Evolutionary conservation across 2,888 invertebrate genomes (phyloP), one percentile per base, ranked within the genome.

Genomic region (Cosmorhoe ocellata): DNA sequence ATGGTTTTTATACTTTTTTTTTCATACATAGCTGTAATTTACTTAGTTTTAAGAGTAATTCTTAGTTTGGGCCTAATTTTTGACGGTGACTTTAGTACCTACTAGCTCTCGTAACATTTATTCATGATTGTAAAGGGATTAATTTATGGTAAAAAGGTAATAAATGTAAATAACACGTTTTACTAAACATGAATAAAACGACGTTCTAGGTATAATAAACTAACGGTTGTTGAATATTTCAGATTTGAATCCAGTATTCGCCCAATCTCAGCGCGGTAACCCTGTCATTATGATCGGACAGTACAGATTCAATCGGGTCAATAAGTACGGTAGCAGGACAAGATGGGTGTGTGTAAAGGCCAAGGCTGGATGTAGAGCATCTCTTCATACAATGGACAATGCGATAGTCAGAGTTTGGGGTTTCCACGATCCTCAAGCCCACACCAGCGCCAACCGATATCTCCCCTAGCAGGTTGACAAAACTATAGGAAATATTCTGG

Each of bases 291-390:
- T 89, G 88, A 89, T 90, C 52, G 90, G 89, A 10, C 85, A 83
- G 66, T 89, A 89, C 61, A 79, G 90, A 0, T 90, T 89, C 61
- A 90, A 90, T 61, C 79, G 89, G 11, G 89, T 89, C 27, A 89
- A 89, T 56, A 88, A 88, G 53, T 85, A 85, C 53, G 90, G 89
- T 39, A 81, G 81, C 58, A 71, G 86, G 18, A 86, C 77, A 0
- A 70, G 89, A 66, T 90, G 89, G 89, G 88, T 90, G 30, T 90
- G 89, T 66, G 89, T 90, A 10, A 90, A 89, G 58, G 88, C 88
- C 0, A 89, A 89, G 51, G 84, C 86, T 3, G 90, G 90, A 14
- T 90, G 90, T 64, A 71, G 87, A 53, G 90, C 90, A 0, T 87
- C 88, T 0, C 72, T 90, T 1, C 87, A 87, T 56, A 90, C 90